Conservation (phyloP, 2,888 invertebrate genomes). For the Scrobipalpa costella region DNA sequence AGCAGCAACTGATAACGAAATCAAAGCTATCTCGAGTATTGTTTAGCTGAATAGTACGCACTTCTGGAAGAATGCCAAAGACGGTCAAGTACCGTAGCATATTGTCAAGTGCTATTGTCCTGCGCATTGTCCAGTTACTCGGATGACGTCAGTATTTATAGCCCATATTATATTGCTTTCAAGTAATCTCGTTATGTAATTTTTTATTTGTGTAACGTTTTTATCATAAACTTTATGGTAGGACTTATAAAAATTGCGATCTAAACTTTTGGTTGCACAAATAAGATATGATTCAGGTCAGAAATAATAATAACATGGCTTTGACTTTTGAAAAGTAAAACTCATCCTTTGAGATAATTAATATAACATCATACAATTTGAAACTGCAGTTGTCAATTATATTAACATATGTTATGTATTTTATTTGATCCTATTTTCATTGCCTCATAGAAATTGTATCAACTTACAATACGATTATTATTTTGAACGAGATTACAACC, state of each 20-base stretch:
- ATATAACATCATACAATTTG: too few relatives aligned
- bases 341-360: too few relatives aligned
- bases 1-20: constrained; percentile 21
- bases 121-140: constrained; percentile 42
- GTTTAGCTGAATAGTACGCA: constrained; percentile 39
- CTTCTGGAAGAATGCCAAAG: constrained; percentile 54
- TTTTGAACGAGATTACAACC: too few relatives aligned
- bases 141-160: constrained; percentile 33
- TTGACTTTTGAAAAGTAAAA: too few relatives aligned
- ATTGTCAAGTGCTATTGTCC: constrained; percentile 47
- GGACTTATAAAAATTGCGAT: background rate
- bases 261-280: background rate
- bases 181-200: constrained; percentile 18
- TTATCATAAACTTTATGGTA: background rate
- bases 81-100: constrained; percentile 51
- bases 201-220: background rate
- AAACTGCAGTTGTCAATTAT: too few relatives aligned
- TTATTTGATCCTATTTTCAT: too few relatives aligned
- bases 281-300: background rate
- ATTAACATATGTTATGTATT: too few relatives aligned
- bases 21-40: constrained; percentile 1
- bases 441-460: too few relatives aligned
- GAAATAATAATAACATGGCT: background rate
- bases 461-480: too few relatives aligned
- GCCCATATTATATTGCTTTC: constrained; percentile 10